phyloP scores from a whole-genome alignment of 2,797 vertebrate genomes.

The Eremophila alpestris region DNA sequence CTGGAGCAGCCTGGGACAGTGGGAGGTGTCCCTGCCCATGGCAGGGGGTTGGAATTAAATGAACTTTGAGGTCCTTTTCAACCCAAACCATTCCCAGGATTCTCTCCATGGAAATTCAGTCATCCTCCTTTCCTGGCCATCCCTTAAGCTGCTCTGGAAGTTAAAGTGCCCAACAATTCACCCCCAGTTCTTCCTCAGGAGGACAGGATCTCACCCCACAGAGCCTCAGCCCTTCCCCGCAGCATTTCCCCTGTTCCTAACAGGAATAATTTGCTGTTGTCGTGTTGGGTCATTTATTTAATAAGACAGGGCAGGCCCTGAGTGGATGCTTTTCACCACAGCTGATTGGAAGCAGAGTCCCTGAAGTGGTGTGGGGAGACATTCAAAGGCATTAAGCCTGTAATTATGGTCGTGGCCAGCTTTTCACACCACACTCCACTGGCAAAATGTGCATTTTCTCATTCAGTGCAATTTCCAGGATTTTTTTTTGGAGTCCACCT shows the following conservation, averaged over 20 bases:
- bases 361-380: background rate
- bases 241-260: background rate
- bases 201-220: background rate
- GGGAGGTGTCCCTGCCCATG: background rate
- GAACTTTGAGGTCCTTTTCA: background rate
- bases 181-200: background rate
- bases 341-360: background rate
- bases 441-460: background rate
- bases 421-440: background rate
- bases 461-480: rapidly evolving
- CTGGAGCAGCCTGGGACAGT: rapidly evolving
- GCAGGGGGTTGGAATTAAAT: background rate
- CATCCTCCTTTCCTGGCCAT: background rate
- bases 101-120: background rate
- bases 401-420: background rate
- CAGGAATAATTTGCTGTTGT: background rate
- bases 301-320: background rate
- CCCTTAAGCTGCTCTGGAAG: background rate
- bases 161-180: background rate
- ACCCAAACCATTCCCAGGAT: background rate
- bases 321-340: background rate
- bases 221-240: background rate
- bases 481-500: background rate
- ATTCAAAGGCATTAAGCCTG: background rate
- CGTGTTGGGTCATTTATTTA: background rate